A percentile compares a stretch with the other conserved stretches of the same genome.
Conservation (phyloP, 2,888 invertebrate genomes). For the Plemyria rubiginata region DNA sequence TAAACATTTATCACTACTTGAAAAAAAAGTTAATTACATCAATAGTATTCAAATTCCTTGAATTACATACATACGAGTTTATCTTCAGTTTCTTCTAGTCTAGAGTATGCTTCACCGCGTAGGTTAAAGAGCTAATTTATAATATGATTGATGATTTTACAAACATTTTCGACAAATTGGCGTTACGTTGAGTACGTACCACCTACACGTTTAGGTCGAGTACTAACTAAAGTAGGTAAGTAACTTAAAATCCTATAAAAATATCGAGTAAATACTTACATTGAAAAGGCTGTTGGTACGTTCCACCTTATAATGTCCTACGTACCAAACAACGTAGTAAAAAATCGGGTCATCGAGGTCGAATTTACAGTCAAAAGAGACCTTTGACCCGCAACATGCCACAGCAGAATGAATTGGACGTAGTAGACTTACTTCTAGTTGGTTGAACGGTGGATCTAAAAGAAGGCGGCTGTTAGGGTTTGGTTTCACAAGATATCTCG, state of each 20-base stretch:
- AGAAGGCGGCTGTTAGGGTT: not conserved
- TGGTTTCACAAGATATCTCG: not conserved
- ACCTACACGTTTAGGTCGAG: no score
- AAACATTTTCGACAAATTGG: no score
- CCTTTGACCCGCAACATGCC: constrained; percentile 45
- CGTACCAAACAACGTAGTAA: constrained; percentile 51
- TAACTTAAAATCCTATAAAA: not conserved
- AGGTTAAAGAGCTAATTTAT: no score
- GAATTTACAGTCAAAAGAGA: constrained; percentile 47
- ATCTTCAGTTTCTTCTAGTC: no score
- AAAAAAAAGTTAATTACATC: no score
- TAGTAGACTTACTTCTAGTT: constrained; percentile 30
- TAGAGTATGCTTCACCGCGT: no score
- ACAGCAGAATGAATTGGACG: constrained; percentile 43
- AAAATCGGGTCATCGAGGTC: constrained; percentile 39
- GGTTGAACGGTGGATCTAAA: constrained; percentile 25
- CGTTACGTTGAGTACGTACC: no score
- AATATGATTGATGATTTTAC: no score
- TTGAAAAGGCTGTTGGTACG: constrained; percentile 50
- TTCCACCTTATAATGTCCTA: constrained; percentile 49
- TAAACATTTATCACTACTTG: no score
- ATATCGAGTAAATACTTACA: constrained; percentile 42
- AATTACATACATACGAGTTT: no score
- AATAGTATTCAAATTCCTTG: no score
- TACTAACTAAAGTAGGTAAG: no score